These are phyloP conservation scores for Sinella curviseta DNA, from an alignment of 1,140 invertebrate species.

Conservation along the genomic window DNA sequence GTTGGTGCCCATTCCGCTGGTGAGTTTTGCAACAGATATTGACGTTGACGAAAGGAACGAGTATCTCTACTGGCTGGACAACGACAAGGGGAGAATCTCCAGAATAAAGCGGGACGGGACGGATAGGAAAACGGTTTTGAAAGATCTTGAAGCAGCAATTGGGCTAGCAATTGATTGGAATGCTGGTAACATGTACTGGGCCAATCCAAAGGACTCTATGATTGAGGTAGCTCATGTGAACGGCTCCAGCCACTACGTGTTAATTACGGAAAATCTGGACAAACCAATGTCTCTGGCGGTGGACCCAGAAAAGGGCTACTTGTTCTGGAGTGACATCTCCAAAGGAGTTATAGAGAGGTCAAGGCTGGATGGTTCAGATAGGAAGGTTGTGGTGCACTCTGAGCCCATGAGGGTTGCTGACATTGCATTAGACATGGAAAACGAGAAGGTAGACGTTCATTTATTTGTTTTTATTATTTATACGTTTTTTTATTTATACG, in stretches of 20 bases:
- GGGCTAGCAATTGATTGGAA: slow-evolving; percentile 60
- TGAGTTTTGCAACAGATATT: slow-evolving; percentile 71
- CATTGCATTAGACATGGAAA: slow-evolving; percentile 61
- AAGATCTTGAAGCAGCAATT: slow-evolving; percentile 59
- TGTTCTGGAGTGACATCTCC: slow-evolving; percentile 66
- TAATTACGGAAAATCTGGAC: slow-evolving; percentile 57
- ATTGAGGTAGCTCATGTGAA: slow-evolving; percentile 62
- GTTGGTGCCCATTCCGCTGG: slow-evolving; percentile 74
- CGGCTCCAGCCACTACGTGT: slow-evolving; percentile 58
- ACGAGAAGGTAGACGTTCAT: slow-evolving; percentile 1
- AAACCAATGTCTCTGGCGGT: slow-evolving; percentile 63
- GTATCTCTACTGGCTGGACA: slow-evolving; percentile 78
- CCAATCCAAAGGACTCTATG: slow-evolving; percentile 61
- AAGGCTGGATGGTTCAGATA: slow-evolving; percentile 63
- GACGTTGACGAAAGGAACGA: slow-evolving; percentile 74
- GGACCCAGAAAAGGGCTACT: slow-evolving; percentile 64
- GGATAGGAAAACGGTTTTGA: slow-evolving; percentile 62
- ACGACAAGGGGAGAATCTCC: slow-evolving; percentile 70
- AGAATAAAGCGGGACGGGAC: slow-evolving; percentile 77
- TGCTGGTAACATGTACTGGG: slow-evolving; percentile 64
- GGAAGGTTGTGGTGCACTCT: slow-evolving; percentile 58
- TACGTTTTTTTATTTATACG: no score
- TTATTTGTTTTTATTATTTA: no score
- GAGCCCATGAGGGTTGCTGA: slow-evolving; percentile 56
- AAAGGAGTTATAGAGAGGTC: slow-evolving; percentile 60